Percentiles rank a stretch among this genome's conserved stretches.
Evolutionary conservation across 2,888 invertebrate genomes (phyloP).

Genomic region (Drosophila colorata): DNA sequence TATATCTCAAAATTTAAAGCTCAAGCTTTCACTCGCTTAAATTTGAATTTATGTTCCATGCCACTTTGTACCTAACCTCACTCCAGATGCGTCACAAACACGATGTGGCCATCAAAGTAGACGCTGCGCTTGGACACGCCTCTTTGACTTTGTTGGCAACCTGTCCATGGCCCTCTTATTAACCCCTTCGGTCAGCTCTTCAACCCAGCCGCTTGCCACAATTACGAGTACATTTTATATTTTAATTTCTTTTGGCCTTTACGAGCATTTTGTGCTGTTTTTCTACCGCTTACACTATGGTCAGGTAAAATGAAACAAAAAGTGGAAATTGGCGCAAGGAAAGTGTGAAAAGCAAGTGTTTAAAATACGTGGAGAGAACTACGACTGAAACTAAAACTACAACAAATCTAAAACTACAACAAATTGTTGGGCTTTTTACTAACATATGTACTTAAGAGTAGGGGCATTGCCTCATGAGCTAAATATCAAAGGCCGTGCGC

Average conservation of each 20-base stretch:
- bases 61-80: constrained; percentile 37
- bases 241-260: constrained; percentile 64
- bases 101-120: constrained; percentile 25
- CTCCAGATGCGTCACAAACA: constrained; percentile 18
- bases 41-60: constrained; percentile 26
- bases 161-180: constrained; percentile 1
- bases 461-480: constrained; percentile 41
- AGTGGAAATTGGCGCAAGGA: constrained; percentile 76
- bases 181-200: constrained; percentile 16
- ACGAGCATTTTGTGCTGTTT: constrained; percentile 36
- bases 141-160: constrained; percentile 13
- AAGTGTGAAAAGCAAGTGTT: constrained; percentile 73
- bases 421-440: constrained; percentile 22
- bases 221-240: constrained; percentile 47
- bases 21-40: constrained; percentile 4
- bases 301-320: constrained; percentile 64
- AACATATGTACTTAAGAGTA: background rate
- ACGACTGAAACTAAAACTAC: constrained; percentile 32
- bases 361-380: constrained; percentile 36
- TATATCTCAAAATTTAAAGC: background rate
- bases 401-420: constrained; percentile 41
- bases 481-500: constrained; percentile 76
- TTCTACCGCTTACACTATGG: constrained; percentile 10
- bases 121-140: constrained; percentile 30
- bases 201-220: constrained; percentile 37